These are phyloP conservation scores for Rhagonycha fulva DNA, from an alignment of 2,888 invertebrate species.

Conservation along the genomic window DNA sequence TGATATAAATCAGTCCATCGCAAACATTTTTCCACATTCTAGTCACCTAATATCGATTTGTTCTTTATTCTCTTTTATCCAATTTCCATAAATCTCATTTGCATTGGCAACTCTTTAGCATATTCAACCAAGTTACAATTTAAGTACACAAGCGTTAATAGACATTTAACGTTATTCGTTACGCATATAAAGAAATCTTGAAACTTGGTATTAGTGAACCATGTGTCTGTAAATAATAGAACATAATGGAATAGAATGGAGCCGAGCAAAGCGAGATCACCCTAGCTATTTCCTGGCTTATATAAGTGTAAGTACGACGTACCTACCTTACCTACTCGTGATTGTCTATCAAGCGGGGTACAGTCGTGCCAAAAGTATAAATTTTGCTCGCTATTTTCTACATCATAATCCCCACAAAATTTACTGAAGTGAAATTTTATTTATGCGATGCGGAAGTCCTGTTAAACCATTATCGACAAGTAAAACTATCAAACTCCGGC, in stretches of 20 bases:
- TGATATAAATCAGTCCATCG: conserved; percentile 21
- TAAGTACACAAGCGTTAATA: conserved; percentile 7
- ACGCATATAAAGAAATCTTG: conserved; percentile 8
- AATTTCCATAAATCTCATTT: conserved; percentile 29
- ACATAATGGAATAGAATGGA: background rate
- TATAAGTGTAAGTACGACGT: background rate
- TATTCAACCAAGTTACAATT: conserved; percentile 12
- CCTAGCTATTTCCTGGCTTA: conserved; percentile 2
- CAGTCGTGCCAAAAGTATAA: background rate
- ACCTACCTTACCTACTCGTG: background rate
- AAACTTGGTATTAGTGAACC: background rate
- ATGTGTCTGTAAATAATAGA: conserved; percentile 1
- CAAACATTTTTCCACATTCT: conserved; percentile 27
- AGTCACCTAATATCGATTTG: conserved; percentile 23
- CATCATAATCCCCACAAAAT: background rate
- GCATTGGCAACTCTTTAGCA: conserved; percentile 17
- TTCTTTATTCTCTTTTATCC: conserved; percentile 25
- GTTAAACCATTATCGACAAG: background rate
- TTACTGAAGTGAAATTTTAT: background rate
- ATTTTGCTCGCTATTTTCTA: background rate
- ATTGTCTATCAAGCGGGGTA: background rate
- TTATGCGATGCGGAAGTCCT: background rate
- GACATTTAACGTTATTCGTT: background rate
- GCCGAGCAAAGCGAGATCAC: background rate
- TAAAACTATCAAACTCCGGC: background rate